Evolutionary conservation across 2,888 invertebrate species (phyloP).

Genomic region (Keiferia lycopersicella): DNA sequence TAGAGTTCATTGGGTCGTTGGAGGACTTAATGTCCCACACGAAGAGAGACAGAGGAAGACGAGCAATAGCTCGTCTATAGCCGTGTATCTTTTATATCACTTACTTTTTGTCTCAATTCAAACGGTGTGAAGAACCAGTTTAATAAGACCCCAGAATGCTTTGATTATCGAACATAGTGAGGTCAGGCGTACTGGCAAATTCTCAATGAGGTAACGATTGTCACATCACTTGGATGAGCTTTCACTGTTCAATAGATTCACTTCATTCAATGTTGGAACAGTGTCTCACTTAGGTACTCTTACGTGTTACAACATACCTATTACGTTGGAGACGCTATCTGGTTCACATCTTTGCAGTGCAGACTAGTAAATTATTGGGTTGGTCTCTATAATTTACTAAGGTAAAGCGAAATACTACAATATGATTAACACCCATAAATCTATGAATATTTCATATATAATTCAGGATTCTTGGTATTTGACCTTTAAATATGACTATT

Average conservation of each 20-base stretch:
- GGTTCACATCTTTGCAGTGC: conserved; percentile 1
- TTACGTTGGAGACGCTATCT: conserved; percentile 20
- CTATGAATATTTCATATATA: no score
- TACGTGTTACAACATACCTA: conserved; percentile 16
- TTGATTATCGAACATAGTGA: conserved; percentile 24
- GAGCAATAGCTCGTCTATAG: no score
- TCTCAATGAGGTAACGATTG: conserved; percentile 35
- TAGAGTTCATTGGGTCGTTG: no score
- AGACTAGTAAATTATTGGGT: background rate
- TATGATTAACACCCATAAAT: no score
- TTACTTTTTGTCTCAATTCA: conserved; percentile 29
- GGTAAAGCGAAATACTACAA: no score
- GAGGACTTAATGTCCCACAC: no score
- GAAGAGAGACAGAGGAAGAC: no score
- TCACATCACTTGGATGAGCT: conserved; percentile 41
- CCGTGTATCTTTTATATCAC: conserved; percentile 29
- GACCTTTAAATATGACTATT: no score
- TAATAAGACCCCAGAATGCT: conserved; percentile 28
- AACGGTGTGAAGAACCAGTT: conserved; percentile 33
- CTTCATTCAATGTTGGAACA: conserved; percentile 21
- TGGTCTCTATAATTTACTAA: no score
- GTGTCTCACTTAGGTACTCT: conserved; percentile 23
- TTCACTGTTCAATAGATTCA: conserved; percentile 46
- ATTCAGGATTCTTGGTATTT: no score
- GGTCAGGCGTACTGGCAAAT: conserved; percentile 33